Base-by-base conservation (phyloP, 1,140 invertebrate species). In the Coelopa frigida region DNA sequence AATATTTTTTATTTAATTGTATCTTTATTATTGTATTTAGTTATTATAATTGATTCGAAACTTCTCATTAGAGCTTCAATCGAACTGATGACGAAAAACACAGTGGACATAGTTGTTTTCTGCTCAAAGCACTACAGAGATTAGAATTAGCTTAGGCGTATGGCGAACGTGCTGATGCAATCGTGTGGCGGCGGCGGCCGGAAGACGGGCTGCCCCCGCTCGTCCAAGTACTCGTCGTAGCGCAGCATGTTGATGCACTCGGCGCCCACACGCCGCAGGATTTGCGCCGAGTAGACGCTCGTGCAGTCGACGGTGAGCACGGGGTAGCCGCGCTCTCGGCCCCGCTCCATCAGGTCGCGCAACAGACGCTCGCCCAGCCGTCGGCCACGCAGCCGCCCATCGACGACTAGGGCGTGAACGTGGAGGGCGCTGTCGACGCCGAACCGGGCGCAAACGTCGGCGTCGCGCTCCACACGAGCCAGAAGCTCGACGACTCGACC, bases 301-400 rank as follows among this genome's bases (percentile, higher is more conserved):
- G 49, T 51, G 18, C 52, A 54, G 36, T 54, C 52, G 3, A 38
- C 27, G 3, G 46, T 33, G n/a, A 54, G 10, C 22, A 54, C 3
- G 10, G 29, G 31, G 27, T 46, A 54, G 2, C 26, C 31, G 15
- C 48, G 44, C 7, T 29, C 18, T 17, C 36, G 29, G 5, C 24
- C 46, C n/a, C 33, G n/a, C 5, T 36, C 21, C 18, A 32, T 41
- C 10, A 47, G 24, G 26, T 54, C 12, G 10, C 29, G 18, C 15
- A 54, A 27, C 11, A 54, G 17, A 7, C 39, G 37, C 3, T 12
- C 12, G 29, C 52, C 52, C 21, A 54, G 39, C 11, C 43, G 23
- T 27, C 44, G 22, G 0, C 52, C 52, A 11, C 49, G 41, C 2
- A 31, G 11, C 20, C 23, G n/a, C 6, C 7, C 12, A 24, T 54